phyloP scores from a whole-genome alignment of 2,113 vertebrate species.

The Sander lucioperca region DNA sequence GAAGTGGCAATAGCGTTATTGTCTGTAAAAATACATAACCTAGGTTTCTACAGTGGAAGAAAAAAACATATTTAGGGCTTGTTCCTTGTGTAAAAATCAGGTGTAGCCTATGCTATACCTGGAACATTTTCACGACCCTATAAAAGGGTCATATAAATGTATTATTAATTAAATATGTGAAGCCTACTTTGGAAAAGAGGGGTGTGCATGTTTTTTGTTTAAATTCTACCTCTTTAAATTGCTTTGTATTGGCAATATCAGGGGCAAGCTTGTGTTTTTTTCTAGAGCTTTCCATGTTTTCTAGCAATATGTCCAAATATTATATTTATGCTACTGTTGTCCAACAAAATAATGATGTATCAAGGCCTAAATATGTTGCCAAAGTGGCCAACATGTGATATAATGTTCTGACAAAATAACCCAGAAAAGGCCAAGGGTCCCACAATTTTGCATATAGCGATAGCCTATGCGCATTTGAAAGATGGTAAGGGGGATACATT shows the following conservation, averaged over 20 bases:
- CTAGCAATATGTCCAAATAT: neutral
- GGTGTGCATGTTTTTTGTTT: neutral
- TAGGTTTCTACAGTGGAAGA: neutral
- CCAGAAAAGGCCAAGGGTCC: neutral
- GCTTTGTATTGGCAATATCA: neutral
- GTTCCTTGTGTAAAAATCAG: neutral
- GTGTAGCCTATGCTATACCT: neutral
- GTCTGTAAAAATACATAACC: neutral
- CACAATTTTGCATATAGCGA: neutral
- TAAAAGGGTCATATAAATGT: neutral
- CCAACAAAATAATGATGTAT: neutral
- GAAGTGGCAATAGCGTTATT: constrained; percentile 13
- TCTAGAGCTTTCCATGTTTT: neutral
- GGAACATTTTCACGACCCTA: neutral
- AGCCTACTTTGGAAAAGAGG: neutral
- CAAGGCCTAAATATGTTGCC: no score
- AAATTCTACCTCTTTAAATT: neutral
- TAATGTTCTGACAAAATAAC: neutral
- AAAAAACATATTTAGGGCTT: neutral
- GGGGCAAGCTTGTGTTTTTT: constrained; percentile 10
- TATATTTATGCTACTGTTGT: neutral
- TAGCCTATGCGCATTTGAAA: no score
- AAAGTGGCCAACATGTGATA: neutral
- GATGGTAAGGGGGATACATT: neutral
- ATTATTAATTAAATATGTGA: neutral